Base-by-base conservation (phyloP, 1,140 invertebrate genomes). In the Atopsyche davidsoni region DNA sequence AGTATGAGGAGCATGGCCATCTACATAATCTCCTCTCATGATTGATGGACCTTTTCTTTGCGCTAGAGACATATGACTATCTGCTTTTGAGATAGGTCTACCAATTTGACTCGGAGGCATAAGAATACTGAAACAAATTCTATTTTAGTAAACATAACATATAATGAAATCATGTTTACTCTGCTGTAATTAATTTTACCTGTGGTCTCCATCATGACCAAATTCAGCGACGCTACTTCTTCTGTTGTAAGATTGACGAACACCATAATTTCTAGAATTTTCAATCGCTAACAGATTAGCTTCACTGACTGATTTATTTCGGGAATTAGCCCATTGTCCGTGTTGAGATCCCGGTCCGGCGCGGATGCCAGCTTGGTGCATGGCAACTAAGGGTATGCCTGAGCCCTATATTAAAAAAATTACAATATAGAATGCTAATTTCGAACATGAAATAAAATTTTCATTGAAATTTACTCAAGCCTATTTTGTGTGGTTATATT, bases 201-300 rank as follows among this genome's bases (percentile, higher is more conserved):
- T 64, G 44, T 78, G 74, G 47, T 77, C 75, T 21, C 66, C 66
- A 46, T 75, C 67, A 18, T 79, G 77, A 6, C 75, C 75, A 31
- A 77, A 82, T 49, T 83, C 81, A 0, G 80, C 81, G 11, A 83
- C 79, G 54, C 81, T 83, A 61, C 78, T 80, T 24, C 81, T 64
- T 35, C 80, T 70, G 40, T 78, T 77, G 24, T 68, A 66, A 31
- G 68, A 62, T 4, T 64, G 59, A 28, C 51, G 24, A 0, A 60
- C 38, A 6, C 53, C 46, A 4, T 66, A 64, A 4, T 66, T 65
- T 45, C 70, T 62, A 1, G 67, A 60, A 25, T n/a, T n/a, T 22
- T 81, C 80, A 2, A 71, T 66, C 2, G 80, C 77, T 7, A 89
- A 64, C 1, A 89, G 73, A 67, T 89, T 88, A 13, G 86, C 86